phyloP scores from a whole-genome alignment of 2,888 invertebrate species.

The Aleiodes alternator region DNA sequence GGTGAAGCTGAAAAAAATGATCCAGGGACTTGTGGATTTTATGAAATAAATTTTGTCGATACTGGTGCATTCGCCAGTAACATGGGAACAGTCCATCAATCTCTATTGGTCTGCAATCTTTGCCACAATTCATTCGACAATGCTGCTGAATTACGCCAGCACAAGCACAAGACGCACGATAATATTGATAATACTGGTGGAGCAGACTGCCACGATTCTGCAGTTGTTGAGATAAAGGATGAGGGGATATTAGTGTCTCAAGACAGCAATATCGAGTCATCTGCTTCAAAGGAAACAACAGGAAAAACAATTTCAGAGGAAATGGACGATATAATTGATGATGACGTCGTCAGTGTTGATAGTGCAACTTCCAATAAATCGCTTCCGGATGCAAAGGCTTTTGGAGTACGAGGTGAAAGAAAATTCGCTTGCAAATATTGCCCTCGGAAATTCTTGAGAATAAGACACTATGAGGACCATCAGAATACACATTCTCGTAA shows the following conservation, averaged over 20 bases:
- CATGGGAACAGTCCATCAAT: constrained; percentile 17
- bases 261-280: background rate
- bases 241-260: constrained; percentile 10
- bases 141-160: background rate
- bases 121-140: background rate
- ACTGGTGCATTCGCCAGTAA: constrained; percentile 16
- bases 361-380: too few species aligned
- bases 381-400: too few species aligned
- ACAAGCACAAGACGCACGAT: constrained; percentile 15
- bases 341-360: too few species aligned
- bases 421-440: too few species aligned
- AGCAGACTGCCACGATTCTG: background rate
- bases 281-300: too few species aligned
- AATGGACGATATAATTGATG: too few species aligned
- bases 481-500: constrained; percentile 2
- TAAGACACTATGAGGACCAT: background rate
- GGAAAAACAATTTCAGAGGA: too few species aligned
- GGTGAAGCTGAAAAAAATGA: background rate
- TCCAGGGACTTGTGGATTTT: constrained; percentile 3
- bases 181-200: background rate
- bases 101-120: constrained; percentile 19
- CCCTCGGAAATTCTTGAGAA: background rate
- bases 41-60: constrained; percentile 13
- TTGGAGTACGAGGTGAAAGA: too few species aligned
- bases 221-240: constrained; percentile 5